Evolutionary conservation across 2,888 invertebrate species (phyloP).

Genomic region (Amiota communis): DNA sequence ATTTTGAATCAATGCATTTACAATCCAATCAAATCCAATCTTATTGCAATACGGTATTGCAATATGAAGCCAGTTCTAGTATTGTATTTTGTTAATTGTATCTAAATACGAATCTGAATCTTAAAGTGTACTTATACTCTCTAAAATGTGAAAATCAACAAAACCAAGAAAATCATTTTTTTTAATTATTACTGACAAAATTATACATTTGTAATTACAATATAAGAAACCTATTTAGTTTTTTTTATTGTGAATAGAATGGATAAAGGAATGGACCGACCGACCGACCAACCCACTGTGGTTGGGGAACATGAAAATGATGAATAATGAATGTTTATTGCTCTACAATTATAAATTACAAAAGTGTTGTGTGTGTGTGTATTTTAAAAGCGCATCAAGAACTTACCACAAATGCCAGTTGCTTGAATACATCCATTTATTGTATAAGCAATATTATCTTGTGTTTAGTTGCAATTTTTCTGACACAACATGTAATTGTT

Average conservation of each 20-base stretch:
- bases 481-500: conserved; percentile 23
- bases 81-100: no score
- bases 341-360: conserved; percentile 28
- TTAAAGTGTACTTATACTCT: conserved; percentile 25
- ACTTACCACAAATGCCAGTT: conserved; percentile 63
- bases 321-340: not conserved
- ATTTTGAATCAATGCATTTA: not conserved
- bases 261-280: no score
- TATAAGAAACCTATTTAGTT: no score
- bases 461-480: conserved; percentile 50
- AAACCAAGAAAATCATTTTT: not conserved
- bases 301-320: no score
- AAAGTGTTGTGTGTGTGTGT: conserved; percentile 45
- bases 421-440: not conserved
- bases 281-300: no score
- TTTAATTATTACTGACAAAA: no score
- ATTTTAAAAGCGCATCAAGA: conserved; percentile 63
- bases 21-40: no score
- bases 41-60: no score
- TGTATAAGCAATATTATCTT: conserved; percentile 28
- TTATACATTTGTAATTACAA: no score
- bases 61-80: no score
- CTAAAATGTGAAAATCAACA: not conserved
- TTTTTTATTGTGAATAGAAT: no score
- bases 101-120: conserved; percentile 1